These are phyloP conservation scores for Lasioglossum morio DNA, from an alignment of 2,888 invertebrate species.

Conservation along the genomic window DNA sequence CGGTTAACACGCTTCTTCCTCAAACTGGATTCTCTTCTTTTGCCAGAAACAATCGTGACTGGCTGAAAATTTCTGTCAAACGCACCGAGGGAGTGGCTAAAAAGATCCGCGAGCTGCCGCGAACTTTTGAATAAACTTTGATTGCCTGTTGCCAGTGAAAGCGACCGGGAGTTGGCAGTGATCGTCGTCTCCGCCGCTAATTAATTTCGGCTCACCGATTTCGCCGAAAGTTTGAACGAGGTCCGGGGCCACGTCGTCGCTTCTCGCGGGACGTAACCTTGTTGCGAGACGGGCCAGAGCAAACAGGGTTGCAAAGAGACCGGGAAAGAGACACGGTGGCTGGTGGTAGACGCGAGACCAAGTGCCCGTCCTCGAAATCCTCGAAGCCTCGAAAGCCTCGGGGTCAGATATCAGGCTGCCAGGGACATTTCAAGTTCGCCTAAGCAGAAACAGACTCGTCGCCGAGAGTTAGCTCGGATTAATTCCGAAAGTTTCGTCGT, in stretches of 20 bases:
- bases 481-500: slow-evolving; percentile 49
- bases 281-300: slow-evolving; percentile 34
- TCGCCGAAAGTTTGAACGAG: slow-evolving; percentile 56
- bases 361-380: slow-evolving; percentile 32
- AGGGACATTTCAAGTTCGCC: slow-evolving; percentile 58
- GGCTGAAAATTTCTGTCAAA: slow-evolving; percentile 13
- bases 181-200: slow-evolving; percentile 57
- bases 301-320: slow-evolving; percentile 26
- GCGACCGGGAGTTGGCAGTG: slow-evolving; percentile 39
- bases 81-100: background rate
- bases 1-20: background rate
- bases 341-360: background rate
- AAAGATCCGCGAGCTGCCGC: background rate
- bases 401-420: slow-evolving; percentile 47
- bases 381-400: slow-evolving; percentile 48
- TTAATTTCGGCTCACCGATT: slow-evolving; percentile 63
- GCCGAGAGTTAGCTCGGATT: slow-evolving; percentile 56
- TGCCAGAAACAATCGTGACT: background rate
- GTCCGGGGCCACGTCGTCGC: slow-evolving; percentile 27
- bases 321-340: background rate
- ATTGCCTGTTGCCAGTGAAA: slow-evolving; percentile 39
- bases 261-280: slow-evolving; percentile 43
- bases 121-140: slow-evolving; percentile 54
- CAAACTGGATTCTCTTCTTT: background rate
- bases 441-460: slow-evolving; percentile 63